These are phyloP conservation scores for Ceratitis capitata DNA, from an alignment of 1,140 invertebrate species.

Conservation along the genomic window DNA sequence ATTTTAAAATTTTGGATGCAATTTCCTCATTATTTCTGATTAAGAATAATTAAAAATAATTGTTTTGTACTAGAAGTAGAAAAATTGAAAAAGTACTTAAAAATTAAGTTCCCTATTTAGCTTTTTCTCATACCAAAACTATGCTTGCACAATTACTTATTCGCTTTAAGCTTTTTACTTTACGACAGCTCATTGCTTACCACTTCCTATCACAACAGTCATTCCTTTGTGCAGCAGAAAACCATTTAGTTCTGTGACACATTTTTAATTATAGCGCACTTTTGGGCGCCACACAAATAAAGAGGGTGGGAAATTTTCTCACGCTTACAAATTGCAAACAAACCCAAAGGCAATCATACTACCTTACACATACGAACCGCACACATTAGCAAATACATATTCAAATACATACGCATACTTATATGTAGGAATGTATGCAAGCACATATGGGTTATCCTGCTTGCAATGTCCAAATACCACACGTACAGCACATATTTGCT, in stretches of 20 bases:
- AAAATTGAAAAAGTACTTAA: no score
- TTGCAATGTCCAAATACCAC: not conserved
- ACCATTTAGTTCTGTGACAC: not conserved
- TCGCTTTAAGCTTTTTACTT: not conserved
- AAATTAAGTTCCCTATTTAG: no score
- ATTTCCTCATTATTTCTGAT: no score
- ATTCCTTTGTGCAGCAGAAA: not conserved
- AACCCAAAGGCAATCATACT: not conserved
- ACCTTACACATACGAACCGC: not conserved
- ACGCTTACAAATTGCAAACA: not conserved
- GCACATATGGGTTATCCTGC: not conserved
- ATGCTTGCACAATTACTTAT: no score
- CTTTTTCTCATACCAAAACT: no score
- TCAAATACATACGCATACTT: not conserved
- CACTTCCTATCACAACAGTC: not conserved
- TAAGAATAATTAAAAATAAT: no score
- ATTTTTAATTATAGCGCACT: slow-evolving; percentile 32
- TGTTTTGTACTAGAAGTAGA: no score
- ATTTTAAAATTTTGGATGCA: no score
- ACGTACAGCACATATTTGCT: not conserved
- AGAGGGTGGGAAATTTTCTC: not conserved
- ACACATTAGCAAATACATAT: not conserved
- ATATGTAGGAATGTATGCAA: not conserved
- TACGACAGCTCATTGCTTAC: not conserved
- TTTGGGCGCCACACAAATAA: not conserved